Evolutionary conservation across 2,113 vertebrate genomes (phyloP), one percentile per base, ranked within the genome.

Genomic region (Symphodus melops): DNA sequence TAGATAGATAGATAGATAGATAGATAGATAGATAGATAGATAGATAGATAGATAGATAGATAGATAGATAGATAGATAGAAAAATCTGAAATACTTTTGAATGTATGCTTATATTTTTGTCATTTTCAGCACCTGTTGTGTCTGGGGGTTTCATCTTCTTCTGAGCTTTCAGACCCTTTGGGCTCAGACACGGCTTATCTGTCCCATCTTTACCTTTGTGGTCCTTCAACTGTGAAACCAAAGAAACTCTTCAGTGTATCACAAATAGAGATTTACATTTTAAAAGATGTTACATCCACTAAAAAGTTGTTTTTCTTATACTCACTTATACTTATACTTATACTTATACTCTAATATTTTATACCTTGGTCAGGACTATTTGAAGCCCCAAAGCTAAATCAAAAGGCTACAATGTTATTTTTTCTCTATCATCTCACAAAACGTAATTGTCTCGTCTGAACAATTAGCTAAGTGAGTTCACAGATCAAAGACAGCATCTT

Each of bases 91-190:
- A 39, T 5, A 41, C 51, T 48, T 68, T 11, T 56, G 19, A 48
- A 4, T 65, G 46, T 63, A 71, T 41, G 8, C 1, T 41, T 41
- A 11, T 41, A 41, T 41, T 41, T 41, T 73, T 33, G 28, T 33
- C 3, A 33, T 33, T 33, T 21, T 76, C 36, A 72, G 60, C 91
- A 99, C 98, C 97, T 96, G 94, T 56, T 72, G 92, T 78, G 72
- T 95, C 91, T 10, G 94, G 94, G 5, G 94, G 94, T 86, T 95
- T 96, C 88, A 93, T 94, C 75, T 93, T 95, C 92, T 94, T 94
- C 49, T 91, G 89, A 41, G 85, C 68, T 82, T 93, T 94, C 65
- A 84, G 85, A 81, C 82, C 92, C 11, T 89, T 95, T 8, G 91
- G 84, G 63, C 76, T 91, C 72, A 94, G 65, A 72, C 68, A 68